A percentile compares a stretch with the other conserved stretches of the same genome.
Conservation (phyloP, 2,888 invertebrate species). For the Iselma pallidipennis region DNA sequence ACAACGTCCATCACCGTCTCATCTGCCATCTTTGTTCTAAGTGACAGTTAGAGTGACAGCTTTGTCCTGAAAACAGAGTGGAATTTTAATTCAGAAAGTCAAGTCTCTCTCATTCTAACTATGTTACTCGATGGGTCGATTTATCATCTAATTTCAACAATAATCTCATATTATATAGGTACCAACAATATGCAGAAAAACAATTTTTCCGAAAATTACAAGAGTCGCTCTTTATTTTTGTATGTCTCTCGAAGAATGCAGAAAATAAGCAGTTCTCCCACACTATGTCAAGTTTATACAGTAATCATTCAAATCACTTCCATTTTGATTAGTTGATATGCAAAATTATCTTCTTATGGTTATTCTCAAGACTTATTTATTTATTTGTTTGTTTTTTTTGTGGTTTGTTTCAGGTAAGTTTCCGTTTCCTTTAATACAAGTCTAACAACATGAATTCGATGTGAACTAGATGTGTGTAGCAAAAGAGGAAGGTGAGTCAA, state of each 20-base stretch:
- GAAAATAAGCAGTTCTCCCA: neutral
- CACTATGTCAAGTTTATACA: too few relatives aligned
- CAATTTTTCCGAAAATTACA: too few relatives aligned
- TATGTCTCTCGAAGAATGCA: neutral
- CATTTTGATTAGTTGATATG: neutral
- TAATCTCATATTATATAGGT: too few relatives aligned
- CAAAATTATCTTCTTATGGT: neutral
- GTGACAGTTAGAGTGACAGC: slow-evolving; percentile 54
- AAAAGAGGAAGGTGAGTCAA: slow-evolving; percentile 10
- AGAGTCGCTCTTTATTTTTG: too few relatives aligned
- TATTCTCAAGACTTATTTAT: neutral
- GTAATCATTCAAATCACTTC: neutral
- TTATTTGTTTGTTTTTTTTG: neutral
- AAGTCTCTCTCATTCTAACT: slow-evolving; percentile 16
- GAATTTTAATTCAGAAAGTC: slow-evolving; percentile 52
- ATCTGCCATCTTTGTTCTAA: slow-evolving; percentile 52
- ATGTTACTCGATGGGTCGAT: slow-evolving; percentile 12
- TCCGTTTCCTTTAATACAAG: slow-evolving; percentile 2
- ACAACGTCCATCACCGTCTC: slow-evolving; percentile 45
- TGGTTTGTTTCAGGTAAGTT: slow-evolving; percentile 9
- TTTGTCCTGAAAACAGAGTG: slow-evolving; percentile 51
- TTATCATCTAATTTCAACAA: slow-evolving; percentile 21
- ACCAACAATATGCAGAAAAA: too few relatives aligned
- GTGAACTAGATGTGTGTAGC: slow-evolving; percentile 1
- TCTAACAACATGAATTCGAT: neutral